These are phyloP conservation scores for Aurelia sp. DNA, from an alignment of 30 jellyfish, hydroid and myxozoan species.

Conservation along the genomic window DNA sequence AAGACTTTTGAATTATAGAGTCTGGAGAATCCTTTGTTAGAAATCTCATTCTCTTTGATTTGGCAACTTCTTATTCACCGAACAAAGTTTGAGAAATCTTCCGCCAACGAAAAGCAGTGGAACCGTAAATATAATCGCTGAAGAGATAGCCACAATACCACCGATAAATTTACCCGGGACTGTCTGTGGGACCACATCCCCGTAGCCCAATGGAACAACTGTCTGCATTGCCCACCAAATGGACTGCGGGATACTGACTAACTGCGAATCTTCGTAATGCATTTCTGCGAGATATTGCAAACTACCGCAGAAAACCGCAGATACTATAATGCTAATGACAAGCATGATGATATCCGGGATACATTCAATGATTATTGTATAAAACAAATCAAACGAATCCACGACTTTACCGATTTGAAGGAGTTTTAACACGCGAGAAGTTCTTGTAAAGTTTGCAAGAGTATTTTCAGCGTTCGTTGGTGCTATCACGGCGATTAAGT, in stretches of 20 bases:
- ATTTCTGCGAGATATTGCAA: slow-evolving; percentile 22
- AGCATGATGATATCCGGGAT: slow-evolving; percentile 8
- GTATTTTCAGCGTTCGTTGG: neutral
- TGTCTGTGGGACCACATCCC: neutral
- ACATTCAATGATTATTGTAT: slow-evolving; percentile 1
- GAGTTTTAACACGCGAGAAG: slow-evolving; percentile 43
- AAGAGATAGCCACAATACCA: neutral
- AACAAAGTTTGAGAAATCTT: slow-evolving; percentile 9
- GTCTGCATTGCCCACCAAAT: slow-evolving; percentile 40
- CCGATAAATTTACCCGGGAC: too few relatives aligned
- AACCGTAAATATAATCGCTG: slow-evolving; percentile 11
- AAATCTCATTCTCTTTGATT: neutral
- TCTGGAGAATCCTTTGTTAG: too few relatives aligned
- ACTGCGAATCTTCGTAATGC: neutral
- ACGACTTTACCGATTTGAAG: slow-evolving; percentile 12
- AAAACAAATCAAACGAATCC: neutral
- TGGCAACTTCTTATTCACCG: neutral
- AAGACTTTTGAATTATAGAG: too few relatives aligned
- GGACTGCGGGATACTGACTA: slow-evolving; percentile 3
- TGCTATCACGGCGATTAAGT: too few relatives aligned
- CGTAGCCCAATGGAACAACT: slow-evolving; percentile 17
- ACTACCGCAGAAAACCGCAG: slow-evolving; percentile 23
- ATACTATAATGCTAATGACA: neutral
- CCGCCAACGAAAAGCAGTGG: slow-evolving; percentile 24
- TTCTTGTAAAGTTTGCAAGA: slow-evolving; percentile 17